Conservation (phyloP, 2,797 vertebrate genomes). For the Percopsis omiscomaycus region DNA sequence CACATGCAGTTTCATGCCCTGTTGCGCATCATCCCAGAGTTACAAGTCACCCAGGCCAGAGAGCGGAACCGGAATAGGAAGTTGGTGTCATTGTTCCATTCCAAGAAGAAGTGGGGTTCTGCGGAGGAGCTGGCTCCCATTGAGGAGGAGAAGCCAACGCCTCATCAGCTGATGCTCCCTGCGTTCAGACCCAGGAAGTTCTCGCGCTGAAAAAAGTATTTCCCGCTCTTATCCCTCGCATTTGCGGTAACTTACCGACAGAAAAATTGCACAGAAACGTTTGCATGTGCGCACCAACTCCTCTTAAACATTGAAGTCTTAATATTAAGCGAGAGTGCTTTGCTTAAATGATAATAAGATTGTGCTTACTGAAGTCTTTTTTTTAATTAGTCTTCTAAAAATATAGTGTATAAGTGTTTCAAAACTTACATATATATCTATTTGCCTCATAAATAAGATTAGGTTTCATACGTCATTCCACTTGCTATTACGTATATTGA, state of each 20-base stretch:
- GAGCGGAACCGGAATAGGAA: slow-evolving; percentile 78
- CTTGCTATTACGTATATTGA: too few relatives aligned
- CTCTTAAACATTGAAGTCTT: neutral
- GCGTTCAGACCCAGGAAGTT: slow-evolving; percentile 67
- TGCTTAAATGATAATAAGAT: neutral
- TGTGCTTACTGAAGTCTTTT: neutral
- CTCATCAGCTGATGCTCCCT: slow-evolving; percentile 55
- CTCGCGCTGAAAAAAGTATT: slow-evolving; percentile 57
- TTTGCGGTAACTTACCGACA: neutral
- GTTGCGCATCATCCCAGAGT: slow-evolving; percentile 45
- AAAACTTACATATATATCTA: too few relatives aligned
- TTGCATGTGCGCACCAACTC: neutral
- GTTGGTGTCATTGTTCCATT: slow-evolving; percentile 74
- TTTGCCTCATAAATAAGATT: too few relatives aligned
- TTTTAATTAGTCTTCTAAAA: too few relatives aligned
- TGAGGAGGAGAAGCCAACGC: slow-evolving; percentile 53
- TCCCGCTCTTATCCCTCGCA: too few relatives aligned
- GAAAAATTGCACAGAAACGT: neutral
- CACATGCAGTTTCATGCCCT: neutral
- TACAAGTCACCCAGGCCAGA: slow-evolving; percentile 67
- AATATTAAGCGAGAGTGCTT: neutral
- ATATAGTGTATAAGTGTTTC: too few relatives aligned
- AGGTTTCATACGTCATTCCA: too few relatives aligned
- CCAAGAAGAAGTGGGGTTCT: slow-evolving; percentile 75
- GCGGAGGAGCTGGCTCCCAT: slow-evolving; percentile 69